A percentile compares a stretch with the other conserved stretches of the same genome.
Evolutionary conservation across 92 coral and sea anemone species (phyloP).

Genomic region (Chrysogorgia sp.): DNA sequence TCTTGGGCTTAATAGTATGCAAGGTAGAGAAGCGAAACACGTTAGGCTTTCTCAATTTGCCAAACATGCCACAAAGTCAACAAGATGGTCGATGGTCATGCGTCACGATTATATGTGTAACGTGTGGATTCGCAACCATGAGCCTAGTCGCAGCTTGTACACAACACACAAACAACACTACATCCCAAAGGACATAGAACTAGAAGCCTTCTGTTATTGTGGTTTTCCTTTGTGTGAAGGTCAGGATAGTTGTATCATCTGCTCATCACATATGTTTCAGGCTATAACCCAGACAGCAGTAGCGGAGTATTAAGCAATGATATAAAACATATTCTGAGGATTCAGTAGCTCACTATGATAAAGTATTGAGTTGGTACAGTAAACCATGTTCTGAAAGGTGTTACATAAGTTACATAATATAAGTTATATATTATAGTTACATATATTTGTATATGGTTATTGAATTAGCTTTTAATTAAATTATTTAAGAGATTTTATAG

Average conservation of each 20-base stretch:
- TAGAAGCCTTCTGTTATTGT: slow-evolving; percentile 36
- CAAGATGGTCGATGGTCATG: slow-evolving; percentile 66
- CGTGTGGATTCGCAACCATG: slow-evolving; percentile 61
- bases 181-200: slow-evolving; percentile 7
- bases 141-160: slow-evolving; percentile 35
- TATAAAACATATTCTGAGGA: not conserved
- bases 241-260: not conserved
- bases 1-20: slow-evolving; percentile 67
- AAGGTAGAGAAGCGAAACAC: slow-evolving; percentile 74
- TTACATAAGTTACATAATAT: not conserved
- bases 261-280: not conserved
- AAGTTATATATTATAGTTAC: too few species aligned
- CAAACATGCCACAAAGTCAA: slow-evolving; percentile 59
- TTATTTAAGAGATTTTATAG: too few species aligned
- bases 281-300: not conserved
- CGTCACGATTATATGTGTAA: slow-evolving; percentile 65
- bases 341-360: too few species aligned
- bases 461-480: too few species aligned
- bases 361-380: not conserved
- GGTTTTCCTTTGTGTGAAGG: slow-evolving; percentile 13
- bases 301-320: not conserved
- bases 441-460: too few species aligned
- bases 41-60: slow-evolving; percentile 61
- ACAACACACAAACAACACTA: slow-evolving; percentile 5
- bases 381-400: not conserved